phyloP scores from a whole-genome alignment of 2,888 invertebrate genomes.

The Ectobius pallidus region DNA sequence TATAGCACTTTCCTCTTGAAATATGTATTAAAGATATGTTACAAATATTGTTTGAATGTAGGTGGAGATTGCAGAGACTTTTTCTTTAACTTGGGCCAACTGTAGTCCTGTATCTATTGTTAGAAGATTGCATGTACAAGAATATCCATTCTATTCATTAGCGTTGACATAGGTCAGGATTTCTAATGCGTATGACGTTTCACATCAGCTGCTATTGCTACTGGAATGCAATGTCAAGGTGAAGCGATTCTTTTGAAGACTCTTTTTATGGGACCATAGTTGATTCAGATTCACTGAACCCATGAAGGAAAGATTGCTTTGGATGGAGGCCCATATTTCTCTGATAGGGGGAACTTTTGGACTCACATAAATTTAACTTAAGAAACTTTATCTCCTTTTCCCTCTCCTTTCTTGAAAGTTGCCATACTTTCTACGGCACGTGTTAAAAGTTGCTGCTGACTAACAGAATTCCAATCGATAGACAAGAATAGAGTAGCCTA shows the following conservation, averaged over 20 bases:
- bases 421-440: background rate
- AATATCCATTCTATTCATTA: too few relatives aligned
- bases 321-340: background rate
- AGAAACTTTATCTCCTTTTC: background rate
- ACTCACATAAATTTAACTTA: background rate
- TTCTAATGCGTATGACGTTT: background rate
- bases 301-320: conserved; percentile 3
- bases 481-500: too few relatives aligned
- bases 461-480: background rate
- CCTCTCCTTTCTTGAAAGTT: background rate
- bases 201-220: background rate
- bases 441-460: background rate
- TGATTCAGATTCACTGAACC: conserved; percentile 2
- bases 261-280: background rate
- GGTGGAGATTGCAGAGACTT: too few relatives aligned
- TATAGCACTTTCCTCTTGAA: too few relatives aligned
- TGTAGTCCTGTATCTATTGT: too few relatives aligned
- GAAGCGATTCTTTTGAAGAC: background rate
- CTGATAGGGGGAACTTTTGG: background rate
- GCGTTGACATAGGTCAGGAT: background rate
- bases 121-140: too few relatives aligned
- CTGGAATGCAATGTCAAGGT: background rate
- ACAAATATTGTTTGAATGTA: too few relatives aligned
- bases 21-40: too few relatives aligned
- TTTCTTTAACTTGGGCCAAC: too few relatives aligned